Evolutionary conservation across 2,888 invertebrate species (phyloP).

Genomic region (Drosophila pseudotakahashii): DNA sequence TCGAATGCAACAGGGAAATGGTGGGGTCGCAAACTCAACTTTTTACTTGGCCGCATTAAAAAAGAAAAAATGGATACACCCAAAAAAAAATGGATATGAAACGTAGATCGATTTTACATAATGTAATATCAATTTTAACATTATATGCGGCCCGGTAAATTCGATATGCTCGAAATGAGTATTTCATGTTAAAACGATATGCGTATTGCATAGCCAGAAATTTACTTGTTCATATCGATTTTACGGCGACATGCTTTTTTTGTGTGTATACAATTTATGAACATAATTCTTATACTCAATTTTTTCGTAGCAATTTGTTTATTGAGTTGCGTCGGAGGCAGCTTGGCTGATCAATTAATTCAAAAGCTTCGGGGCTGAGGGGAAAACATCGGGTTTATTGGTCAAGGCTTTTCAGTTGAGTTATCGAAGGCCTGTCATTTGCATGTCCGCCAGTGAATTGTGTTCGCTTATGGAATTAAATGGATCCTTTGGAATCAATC

Average conservation of each 20-base stretch:
- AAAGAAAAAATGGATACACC: no score
- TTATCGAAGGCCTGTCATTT: conserved; percentile 42
- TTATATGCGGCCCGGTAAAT: no score
- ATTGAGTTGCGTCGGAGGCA: conserved; percentile 35
- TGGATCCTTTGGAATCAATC: conserved; percentile 42
- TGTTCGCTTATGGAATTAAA: conserved; percentile 51
- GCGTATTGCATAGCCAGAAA: no score
- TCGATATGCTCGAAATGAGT: no score
- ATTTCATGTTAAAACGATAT: no score
- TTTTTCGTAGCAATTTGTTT: conserved; percentile 53
- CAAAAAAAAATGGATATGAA: no score
- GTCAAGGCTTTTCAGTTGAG: conserved; percentile 34
- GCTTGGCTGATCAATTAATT: conserved; percentile 67
- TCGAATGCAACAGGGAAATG: conserved; percentile 19
- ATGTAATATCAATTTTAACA: no score
- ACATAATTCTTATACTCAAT: conserved; percentile 12
- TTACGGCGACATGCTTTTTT: no score
- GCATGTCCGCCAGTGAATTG: conserved; percentile 49
- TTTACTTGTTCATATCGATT: no score
- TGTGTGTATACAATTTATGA: conserved; percentile 58
- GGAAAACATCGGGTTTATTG: conserved; percentile 40
- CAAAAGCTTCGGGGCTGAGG: conserved; percentile 42
- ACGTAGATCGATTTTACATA: no score
- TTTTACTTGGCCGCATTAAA: conserved; percentile 1
- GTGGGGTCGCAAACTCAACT: not conserved